Evolutionary conservation across 1,140 invertebrate species (phyloP), one percentile per base, ranked within the genome.

Genomic region (Homarus americanus): DNA sequence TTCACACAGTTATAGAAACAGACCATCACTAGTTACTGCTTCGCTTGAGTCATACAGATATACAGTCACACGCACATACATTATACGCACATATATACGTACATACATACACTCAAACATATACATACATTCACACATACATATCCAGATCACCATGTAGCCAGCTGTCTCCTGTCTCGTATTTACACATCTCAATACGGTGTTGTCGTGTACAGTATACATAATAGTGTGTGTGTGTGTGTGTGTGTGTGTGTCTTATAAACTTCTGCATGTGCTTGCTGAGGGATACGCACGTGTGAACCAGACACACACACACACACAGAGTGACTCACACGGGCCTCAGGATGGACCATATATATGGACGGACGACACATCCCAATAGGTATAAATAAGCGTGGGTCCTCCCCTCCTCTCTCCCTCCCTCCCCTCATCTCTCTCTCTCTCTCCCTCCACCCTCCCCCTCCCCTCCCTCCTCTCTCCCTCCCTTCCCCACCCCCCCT

Each of bases 121-220:
- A 82, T 63, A 63, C n/a, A 82, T 38, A 82, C 49, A 82, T 63
- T 53, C 49, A 63, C 58, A 34, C 41, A 82, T 53, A n/a, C n/a
- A n/a, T n/a, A n/a, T n/a, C n/a, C n/a, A n/a, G n/a, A n/a, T n/a
- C n/a, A n/a, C n/a, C n/a, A n/a, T n/a, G n/a, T n/a, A n/a, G n/a
- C n/a, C n/a, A n/a, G n/a, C n/a, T n/a, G n/a, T n/a, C n/a, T n/a
- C n/a, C n/a, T n/a, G n/a, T n/a, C n/a, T n/a, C n/a, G n/a, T n/a
- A n/a, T n/a, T n/a, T n/a, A n/a, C n/a, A n/a, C n/a, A n/a, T n/a
- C 10, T 12, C 66, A 20, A 12, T 72, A 1, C 66, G 24, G 66
- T 12, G 34, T 20, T n/a, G 24, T 2, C 44, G 5, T 49, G 44
- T 7, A 63, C 58, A 24, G 12, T 63, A 20, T 63, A 24, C 20